Percentiles rank a stretch among this genome's conserved stretches.
These are phyloP conservation scores for Agrotis exclamationis DNA, from an alignment of 2,888 invertebrate genomes.

Conservation along the genomic window DNA sequence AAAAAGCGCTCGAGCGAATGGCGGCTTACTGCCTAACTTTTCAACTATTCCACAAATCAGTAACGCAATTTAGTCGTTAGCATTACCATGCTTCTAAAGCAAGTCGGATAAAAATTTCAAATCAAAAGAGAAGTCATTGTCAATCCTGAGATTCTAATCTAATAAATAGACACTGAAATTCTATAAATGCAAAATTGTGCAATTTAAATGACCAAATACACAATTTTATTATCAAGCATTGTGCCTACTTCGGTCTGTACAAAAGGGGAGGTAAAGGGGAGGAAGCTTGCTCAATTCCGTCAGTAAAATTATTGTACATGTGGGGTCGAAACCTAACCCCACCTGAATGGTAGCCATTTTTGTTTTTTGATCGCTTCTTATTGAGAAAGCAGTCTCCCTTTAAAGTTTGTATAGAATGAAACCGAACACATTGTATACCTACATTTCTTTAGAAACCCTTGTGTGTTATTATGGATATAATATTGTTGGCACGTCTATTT, in stretches of 20 bases:
- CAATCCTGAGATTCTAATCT: constrained; percentile 25
- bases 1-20: too few species aligned
- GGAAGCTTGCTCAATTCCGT: too few species aligned
- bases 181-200: constrained; percentile 37
- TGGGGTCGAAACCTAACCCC: too few species aligned
- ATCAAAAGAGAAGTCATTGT: constrained; percentile 30
- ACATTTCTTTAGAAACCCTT: neutral
- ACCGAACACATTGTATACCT: too few species aligned
- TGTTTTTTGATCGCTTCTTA: too few species aligned
- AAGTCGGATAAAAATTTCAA: neutral
- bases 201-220: constrained; percentile 11
- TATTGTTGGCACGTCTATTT: constrained; percentile 41
- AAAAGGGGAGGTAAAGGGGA: too few species aligned
- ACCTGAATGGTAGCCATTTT: too few species aligned
- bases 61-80: neutral
- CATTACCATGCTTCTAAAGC: neutral
- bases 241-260: too few species aligned
- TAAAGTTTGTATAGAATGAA: too few species aligned
- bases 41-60: neutral
- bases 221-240: neutral
- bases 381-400: too few species aligned
- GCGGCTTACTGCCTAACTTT: too few species aligned
- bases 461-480: constrained; percentile 11
- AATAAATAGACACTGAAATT: constrained; percentile 43
- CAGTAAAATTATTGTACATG: too few species aligned